Evolutionary conservation across 2,797 vertebrate species (phyloP), one percentile per base, ranked within the genome.

Genomic region (Lacerta bilineata): DNA sequence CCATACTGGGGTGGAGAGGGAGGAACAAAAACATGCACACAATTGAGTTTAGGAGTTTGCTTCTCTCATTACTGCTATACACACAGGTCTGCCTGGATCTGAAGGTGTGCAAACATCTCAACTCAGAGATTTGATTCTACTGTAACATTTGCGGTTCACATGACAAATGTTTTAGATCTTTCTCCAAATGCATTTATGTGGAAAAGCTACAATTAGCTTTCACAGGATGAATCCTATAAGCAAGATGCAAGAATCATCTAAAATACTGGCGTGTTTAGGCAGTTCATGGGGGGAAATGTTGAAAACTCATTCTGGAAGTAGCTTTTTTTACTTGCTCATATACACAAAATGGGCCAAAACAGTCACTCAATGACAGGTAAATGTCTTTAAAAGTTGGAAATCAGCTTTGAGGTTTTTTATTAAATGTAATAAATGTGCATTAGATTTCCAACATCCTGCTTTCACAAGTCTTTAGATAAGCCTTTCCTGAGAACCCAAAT

Each of bases 11-110:
- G 50, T 55, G 50, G 50, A 61, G 50, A 18, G 71, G n/a, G 27
- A 36, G 18, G 43, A 71, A 50, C 41, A 64, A 41, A 89, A 71
- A 61, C 71, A 81, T 81, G 41, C 39, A 89, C 43, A 89, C 77
- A 36, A 27, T 9, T 75, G 82, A 71, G 18, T 46, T 64, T 72
- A 72, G 8, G 50, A 50, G 36, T 17, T 80, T 55, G 66, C 39
- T 74, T 39, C 27, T 72, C 66, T 88, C 78, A 25, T 68, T 78
- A 64, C 29, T 81, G 7, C 74, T 17, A 86, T 69, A 59, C 81
- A 68, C 36, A 69, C 46, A 82, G 46, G 25, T 23, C 71, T 89
- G 72, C 25, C 20, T 82, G 79, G 10, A 82, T 33, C 23, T 76
- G 71, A 87, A 64, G 78, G 61, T 64, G 69, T 61, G n/a, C 27